phyloP scores from a whole-genome alignment of 2,797 vertebrate species.

The Scyliorhinus canicula region DNA sequence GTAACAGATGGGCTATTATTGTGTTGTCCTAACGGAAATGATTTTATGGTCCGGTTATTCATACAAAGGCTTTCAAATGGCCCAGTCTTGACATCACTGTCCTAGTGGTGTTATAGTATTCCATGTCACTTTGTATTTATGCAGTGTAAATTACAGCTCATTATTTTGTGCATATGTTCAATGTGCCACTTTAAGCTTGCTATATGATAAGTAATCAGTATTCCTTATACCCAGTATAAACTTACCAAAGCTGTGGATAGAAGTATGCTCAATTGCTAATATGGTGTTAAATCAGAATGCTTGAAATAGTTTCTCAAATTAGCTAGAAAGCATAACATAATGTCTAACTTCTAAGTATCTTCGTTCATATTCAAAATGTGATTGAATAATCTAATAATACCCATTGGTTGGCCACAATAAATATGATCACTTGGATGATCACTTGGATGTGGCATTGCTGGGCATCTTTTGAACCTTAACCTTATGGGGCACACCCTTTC shows the following conservation, averaged over 20 bases:
- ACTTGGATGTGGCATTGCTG: not conserved
- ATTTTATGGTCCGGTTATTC: not conserved
- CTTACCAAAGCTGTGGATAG: not conserved
- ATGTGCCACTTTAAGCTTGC: not conserved
- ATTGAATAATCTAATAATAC: not conserved
- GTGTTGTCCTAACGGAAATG: not conserved
- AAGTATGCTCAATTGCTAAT: not conserved
- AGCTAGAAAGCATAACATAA: not conserved
- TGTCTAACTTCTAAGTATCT: not conserved
- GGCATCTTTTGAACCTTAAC: not conserved
- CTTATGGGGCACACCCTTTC: not conserved
- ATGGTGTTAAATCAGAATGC: not conserved
- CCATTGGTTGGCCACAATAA: not conserved
- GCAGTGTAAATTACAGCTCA: not conserved
- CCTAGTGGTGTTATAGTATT: not conserved
- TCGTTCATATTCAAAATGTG: not conserved
- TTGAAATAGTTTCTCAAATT: not conserved
- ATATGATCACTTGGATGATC: not conserved
- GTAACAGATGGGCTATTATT: not conserved
- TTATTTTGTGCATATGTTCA: not conserved
- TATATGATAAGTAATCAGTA: not conserved
- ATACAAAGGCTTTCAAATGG: not conserved
- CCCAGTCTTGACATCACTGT: not conserved
- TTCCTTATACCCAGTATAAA: not conserved
- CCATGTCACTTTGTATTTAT: not conserved